Conservation (phyloP, 1,140 invertebrate genomes). For the Heliconius melpomene region DNA sequence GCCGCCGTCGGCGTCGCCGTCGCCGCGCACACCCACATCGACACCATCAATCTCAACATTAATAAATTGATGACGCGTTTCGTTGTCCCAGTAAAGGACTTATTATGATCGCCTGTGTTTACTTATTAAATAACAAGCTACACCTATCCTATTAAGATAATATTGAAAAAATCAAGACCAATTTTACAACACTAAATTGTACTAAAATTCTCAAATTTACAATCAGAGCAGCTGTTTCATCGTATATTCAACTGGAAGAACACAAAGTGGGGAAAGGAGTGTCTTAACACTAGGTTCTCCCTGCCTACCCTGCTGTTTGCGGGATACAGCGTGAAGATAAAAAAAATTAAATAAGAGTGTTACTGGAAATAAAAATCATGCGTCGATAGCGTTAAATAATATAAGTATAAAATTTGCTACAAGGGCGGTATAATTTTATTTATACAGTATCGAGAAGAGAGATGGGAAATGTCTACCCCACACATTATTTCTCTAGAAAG, state of each 20-base stretch:
- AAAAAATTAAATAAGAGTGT: no score
- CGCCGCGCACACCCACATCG: constrained; percentile 13
- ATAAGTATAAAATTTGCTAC: no score
- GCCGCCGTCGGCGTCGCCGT: constrained; percentile 39
- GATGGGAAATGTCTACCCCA: background rate
- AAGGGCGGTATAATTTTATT: no score
- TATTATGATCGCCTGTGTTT: background rate
- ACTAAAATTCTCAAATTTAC: background rate
- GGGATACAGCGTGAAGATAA: no score
- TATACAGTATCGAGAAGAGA: background rate
- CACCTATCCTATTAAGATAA: background rate
- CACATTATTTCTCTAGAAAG: background rate
- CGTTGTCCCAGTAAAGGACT: background rate
- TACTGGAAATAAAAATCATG: background rate
- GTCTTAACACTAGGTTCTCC: no score
- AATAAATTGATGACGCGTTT: constrained; percentile 15
- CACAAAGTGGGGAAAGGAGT: no score
- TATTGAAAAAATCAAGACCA: background rate
- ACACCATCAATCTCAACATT: background rate
- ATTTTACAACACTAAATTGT: background rate
- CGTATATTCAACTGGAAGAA: background rate
- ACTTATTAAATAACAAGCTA: background rate
- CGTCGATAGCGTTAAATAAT: background rate
- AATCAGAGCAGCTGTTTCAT: background rate
- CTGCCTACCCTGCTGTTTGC: no score